These are phyloP conservation scores for Tapera naevia DNA, from an alignment of 2,797 vertebrate species.

Conservation along the genomic window DNA sequence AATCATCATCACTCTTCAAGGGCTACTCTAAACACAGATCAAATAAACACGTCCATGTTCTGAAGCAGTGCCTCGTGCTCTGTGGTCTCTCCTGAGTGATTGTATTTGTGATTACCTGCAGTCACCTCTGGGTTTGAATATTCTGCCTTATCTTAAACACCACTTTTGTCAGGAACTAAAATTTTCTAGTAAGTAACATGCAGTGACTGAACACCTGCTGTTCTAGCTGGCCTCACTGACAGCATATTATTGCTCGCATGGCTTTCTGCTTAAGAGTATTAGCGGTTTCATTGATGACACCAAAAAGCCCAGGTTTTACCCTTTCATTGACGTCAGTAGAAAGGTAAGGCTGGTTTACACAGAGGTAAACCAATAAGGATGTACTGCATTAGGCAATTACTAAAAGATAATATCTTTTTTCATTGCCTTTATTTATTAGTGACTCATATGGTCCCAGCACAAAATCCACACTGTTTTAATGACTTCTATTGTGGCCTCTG, in stretches of 20 bases:
- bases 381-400: conserved; percentile 3
- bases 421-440: conserved; percentile 21
- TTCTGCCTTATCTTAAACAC: no score
- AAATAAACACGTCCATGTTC: neutral
- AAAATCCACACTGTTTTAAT: neutral
- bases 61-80: neutral
- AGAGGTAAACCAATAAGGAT: conserved; percentile 32
- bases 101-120: neutral
- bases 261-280: neutral
- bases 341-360: neutral
- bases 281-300: neutral
- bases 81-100: neutral
- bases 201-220: neutral
- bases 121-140: neutral
- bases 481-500: neutral
- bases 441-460: conserved; percentile 23
- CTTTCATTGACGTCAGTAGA: conserved; percentile 9
- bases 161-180: no score
- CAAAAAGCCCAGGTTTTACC: neutral
- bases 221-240: neutral
- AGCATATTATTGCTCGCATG: neutral
- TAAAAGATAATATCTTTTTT: neutral
- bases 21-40: neutral
- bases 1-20: neutral
- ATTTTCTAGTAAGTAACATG: neutral